phyloP scores from a whole-genome alignment of 2,888 invertebrate genomes.

The Diploptera punctata region DNA sequence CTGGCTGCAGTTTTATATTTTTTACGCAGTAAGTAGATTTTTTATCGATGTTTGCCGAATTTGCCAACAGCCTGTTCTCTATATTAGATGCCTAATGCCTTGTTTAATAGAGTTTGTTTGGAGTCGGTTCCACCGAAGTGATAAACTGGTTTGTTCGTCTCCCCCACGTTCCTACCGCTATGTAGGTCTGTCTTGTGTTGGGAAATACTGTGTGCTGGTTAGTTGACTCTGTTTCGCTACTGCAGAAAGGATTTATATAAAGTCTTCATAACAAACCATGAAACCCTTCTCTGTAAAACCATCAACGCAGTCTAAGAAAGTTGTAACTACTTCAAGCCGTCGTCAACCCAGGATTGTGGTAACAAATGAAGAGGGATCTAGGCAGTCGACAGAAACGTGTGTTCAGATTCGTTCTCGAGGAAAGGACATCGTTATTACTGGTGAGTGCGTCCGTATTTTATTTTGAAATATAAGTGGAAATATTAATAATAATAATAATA shows the following conservation, averaged over 20 bases:
- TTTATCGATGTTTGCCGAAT: too few species aligned
- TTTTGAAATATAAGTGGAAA: too few species aligned
- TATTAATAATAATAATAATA: too few species aligned
- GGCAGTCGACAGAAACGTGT: too few species aligned
- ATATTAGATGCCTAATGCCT: too few species aligned
- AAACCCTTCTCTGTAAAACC: not conserved
- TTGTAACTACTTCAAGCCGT: not conserved
- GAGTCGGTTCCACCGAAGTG: not conserved
- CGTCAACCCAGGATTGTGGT: not conserved
- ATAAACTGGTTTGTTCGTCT: conserved; percentile 8
- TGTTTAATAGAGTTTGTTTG: too few species aligned
- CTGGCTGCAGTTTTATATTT: too few species aligned
- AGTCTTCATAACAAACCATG: not conserved
- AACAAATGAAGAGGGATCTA: not conserved
- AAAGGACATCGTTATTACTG: too few species aligned
- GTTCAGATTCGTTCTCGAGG: too few species aligned
- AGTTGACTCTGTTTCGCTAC: not conserved
- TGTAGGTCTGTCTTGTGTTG: conserved; percentile 3
- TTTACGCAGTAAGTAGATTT: too few species aligned
- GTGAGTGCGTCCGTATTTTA: too few species aligned
- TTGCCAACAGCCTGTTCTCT: too few species aligned
- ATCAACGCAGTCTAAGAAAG: not conserved
- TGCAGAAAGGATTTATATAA: not conserved
- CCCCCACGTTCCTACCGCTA: not conserved
- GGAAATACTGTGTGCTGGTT: not conserved